phyloP scores from a whole-genome alignment of 1,140 invertebrate genomes.

The Euwallacea similis region DNA sequence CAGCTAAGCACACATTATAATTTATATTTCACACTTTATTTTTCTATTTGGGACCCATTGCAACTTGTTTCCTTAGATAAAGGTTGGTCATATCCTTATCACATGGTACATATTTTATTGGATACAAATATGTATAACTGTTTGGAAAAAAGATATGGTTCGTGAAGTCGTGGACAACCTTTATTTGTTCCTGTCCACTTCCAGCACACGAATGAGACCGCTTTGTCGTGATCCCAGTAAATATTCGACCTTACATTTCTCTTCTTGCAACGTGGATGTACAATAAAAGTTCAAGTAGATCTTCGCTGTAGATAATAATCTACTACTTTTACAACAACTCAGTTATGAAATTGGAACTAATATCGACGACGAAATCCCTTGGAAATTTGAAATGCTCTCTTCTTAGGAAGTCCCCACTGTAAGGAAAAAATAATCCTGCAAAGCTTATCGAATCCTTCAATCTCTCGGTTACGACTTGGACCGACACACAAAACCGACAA shows the following conservation, averaged over 20 bases:
- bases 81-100: too few species aligned
- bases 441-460: conserved; percentile 1
- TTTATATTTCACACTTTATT: neutral
- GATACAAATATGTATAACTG: neutral
- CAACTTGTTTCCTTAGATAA: too few species aligned
- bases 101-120: neutral
- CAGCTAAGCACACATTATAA: too few species aligned
- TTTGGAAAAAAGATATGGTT: neutral
- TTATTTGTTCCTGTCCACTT: conserved; percentile 13
- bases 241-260: neutral
- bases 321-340: neutral
- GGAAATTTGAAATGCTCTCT: too few species aligned
- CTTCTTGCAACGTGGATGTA: conserved; percentile 5
- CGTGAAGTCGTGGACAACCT: conserved; percentile 6
- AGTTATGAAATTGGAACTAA: neutral
- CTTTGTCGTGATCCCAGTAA: conserved; percentile 10
- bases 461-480: neutral
- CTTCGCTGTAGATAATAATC: neutral
- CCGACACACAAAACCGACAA: conserved; percentile 5
- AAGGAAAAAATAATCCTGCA: neutral
- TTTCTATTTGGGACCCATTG: too few species aligned
- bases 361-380: too few species aligned
- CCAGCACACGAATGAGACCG: neutral
- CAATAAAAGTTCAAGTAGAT: conserved; percentile 9
- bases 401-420: too few species aligned